Base-by-base conservation (phyloP, 2,888 invertebrate species). In the Drymonia ruficornis region DNA sequence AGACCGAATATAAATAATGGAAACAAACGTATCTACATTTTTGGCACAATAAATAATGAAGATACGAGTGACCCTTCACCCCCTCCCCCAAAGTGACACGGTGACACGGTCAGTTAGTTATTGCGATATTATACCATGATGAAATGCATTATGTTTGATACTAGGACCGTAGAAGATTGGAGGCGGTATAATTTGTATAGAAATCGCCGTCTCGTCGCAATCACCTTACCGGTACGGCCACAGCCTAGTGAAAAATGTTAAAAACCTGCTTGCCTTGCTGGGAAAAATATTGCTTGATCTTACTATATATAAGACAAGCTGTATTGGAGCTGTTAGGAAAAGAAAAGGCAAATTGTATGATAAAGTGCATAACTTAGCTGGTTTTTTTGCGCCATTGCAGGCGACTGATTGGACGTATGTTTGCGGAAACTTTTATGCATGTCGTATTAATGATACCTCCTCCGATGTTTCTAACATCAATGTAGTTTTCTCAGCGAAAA, bases 111-210 rank as follows among this genome's bases (percentile, higher is more conserved):
- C 46, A 63, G 69, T 76, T 72, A 78, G 72, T 76, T 79, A 80
- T 79, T 67, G 73, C 70, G 53, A 46, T 76, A 78, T 77, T 81
- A 79, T 78, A 72, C n/a, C 76, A 64, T 60, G 59, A 62, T 60
- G 64, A 61, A 69, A 60, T 68, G 76, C 74, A 76, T 76, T 78
- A 74, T 63, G 53, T 64, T 61, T 59, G 59, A 45, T 50, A 55
- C 43, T 43, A 52, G 55, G 63, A 68, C 50, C 31, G 2, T 42
- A 8, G 15, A 31, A 47, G 23, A 42, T 53, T 65, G 63, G 72
- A 76, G 61, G 49, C 48, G 78, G 57, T 13, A 61, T 45, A 36
- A n/a, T 36, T 13, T 13, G 2, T 36, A n/a, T 2, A 36, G 9
- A n/a, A n/a, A n/a, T n/a, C n/a, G n/a, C n/a, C n/a, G n/a, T n/a